Evolutionary conservation across 2,797 vertebrate genomes (phyloP), one percentile per base, ranked within the genome.

Genomic region (Myotis planiceps): DNA sequence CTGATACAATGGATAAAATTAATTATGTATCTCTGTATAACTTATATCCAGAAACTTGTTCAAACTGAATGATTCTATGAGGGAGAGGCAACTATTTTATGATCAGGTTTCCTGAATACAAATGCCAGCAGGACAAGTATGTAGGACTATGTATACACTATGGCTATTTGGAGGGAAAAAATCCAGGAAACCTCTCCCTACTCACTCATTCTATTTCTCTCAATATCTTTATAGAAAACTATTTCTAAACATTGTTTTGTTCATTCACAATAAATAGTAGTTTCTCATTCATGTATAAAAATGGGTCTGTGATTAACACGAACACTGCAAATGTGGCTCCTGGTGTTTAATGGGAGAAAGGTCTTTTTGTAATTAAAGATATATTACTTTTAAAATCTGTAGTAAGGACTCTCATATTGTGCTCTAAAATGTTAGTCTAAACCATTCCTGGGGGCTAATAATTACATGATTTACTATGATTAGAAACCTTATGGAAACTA

Each of bases 311-410:
- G 68, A 2, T 78, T 85, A 83, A 75, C 65, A 93, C 53, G 71
- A 88, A 87, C 75, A 42, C 9, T 80, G 37, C 8, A 65, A 90
- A n/a, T 45, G 37, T 79, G 63, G 63, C 16, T 66, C 25, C 60
- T 51, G 42, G 55, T 83, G 15, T 79, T 81, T 95, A 69, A 45
- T 55, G 29, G 32, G 9, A 82, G n/a, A 85, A 90, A 88, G 53
- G 12, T 29, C 58, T 95, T 87, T 95, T 53, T 87, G 34, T 66
- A 88, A 92, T 19, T 91, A 90, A 95, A 90, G n/a, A 76, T 76
- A 76, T 3, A 90, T 68, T 94, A 42, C 49, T 82, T 79, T 71
- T 23, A 71, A 82, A 93, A 49, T 93, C 34, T 63, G 53, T 49
- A 84, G 47, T 76, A 49, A 58, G 53, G 39, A 27, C 25, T 16